phyloP scores from a whole-genome alignment of 1,140 invertebrate species.

The Arctopsyche grandis region DNA sequence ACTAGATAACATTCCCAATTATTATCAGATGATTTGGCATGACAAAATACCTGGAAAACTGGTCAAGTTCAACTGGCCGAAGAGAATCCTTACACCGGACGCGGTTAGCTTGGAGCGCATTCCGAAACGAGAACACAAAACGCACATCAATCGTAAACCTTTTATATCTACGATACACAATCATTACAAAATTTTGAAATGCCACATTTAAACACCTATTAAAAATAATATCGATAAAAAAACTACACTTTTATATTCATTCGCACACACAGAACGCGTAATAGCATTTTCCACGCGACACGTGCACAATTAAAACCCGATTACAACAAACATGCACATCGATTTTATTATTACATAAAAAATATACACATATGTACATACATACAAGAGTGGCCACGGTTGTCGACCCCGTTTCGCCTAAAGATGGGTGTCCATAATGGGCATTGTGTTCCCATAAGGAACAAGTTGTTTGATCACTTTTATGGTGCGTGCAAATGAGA shows the following conservation, averaged over 20 bases:
- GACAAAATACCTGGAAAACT: not conserved
- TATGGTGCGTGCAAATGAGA: constrained; percentile 25
- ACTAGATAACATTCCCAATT: no score
- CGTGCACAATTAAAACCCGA: no score
- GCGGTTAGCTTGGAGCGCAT: not conserved
- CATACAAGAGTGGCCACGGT: not conserved
- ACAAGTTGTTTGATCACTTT: constrained; percentile 22
- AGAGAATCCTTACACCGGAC: not conserved
- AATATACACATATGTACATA: not conserved
- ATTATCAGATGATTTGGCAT: not conserved
- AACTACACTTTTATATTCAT: no score
- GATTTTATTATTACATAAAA: no score
- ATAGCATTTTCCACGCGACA: no score
- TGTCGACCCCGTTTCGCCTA: not conserved
- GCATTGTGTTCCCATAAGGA: constrained; percentile 27
- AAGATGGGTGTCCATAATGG: constrained; percentile 16
- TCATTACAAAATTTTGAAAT: no score
- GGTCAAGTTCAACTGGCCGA: not conserved
- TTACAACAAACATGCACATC: no score
- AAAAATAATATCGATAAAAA: no score
- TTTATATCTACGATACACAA: no score
- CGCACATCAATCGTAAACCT: no score
- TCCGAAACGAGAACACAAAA: not conserved
- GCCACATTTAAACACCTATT: no score
- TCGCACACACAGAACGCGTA: no score